Evolutionary conservation across 2,113 vertebrate genomes (phyloP).

Genomic region (Propithecus coquereli): DNA sequence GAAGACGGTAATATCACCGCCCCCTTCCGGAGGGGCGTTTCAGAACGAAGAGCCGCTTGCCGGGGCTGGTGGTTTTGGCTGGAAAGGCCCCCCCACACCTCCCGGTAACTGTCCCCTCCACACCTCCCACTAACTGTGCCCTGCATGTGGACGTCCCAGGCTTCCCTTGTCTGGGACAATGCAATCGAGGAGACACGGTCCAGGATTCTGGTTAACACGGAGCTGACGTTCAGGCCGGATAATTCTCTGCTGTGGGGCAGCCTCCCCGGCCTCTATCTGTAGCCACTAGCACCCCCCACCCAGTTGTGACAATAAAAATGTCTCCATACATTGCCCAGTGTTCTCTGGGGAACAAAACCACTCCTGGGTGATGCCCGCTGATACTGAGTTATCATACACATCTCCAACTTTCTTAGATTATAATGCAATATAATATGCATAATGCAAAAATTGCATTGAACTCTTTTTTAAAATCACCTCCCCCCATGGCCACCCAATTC

Average conservation of each 20-base stretch:
- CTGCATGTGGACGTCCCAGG: not conserved
- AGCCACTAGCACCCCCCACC: not conserved
- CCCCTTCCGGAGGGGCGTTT: not conserved
- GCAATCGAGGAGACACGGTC: rapidly evolving
- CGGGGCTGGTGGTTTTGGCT: not conserved
- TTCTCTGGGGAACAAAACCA: not conserved
- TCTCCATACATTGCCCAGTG: not conserved
- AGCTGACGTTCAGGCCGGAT: no score
- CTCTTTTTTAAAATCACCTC: not conserved
- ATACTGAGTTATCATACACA: no score
- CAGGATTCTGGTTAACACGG: no score
- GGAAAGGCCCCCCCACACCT: not conserved
- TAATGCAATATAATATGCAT: not conserved
- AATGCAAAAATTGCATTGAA: not conserved
- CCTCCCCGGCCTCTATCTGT: not conserved
- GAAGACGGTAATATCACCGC: not conserved
- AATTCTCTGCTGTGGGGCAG: not conserved
- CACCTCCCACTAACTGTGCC: not conserved
- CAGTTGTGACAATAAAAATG: no score
- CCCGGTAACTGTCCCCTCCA: not conserved
- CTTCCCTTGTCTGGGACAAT: not conserved
- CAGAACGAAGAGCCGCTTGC: not conserved
- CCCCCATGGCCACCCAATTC: not conserved
- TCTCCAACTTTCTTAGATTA: not conserved
- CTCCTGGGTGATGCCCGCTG: not conserved